Evolutionary conservation across 2,888 invertebrate genomes (phyloP), one percentile per base, ranked within the genome.

Genomic region (Lampropteryx suffumata): DNA sequence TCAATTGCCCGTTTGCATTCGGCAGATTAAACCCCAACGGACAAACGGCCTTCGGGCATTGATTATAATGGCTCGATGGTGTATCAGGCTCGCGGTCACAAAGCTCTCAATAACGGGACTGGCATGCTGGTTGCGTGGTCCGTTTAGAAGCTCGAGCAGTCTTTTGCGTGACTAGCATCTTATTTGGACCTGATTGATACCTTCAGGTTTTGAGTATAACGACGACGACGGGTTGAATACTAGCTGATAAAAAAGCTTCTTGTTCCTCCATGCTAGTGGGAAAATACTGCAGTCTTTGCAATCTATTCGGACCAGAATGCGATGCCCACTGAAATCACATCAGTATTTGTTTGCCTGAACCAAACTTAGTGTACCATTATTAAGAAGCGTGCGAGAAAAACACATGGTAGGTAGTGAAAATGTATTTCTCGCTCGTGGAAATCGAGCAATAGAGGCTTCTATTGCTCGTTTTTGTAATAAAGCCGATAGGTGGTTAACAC

Each of bases 1-100:
- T 55, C 57, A 56, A 64, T 64, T 55, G 57, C 34, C 44, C 33
- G 50, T 49, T 59, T 52, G 57, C 58, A 55, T 59, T 55, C 48
- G 55, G 57, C 55, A 48, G 54, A 59, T 60, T 55, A 59, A 57
- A 50, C 48, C 50, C 40, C 54, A 41, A 48, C 9, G 49, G 52
- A 50, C 35, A 54, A 59, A 63, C 51, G 48, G 55, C 40, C 40
- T 47, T 43, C 48, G 56, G 54, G 40, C 46, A 57, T 61, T 55
- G 57, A 59, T 57, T 59, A 46, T 53, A 55, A 57, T 57, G 39
- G 45, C 13, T 40, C 30, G 39, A 55, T 55, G 50, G 50, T 39
- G 27, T 32, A 47, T 36, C 35, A 44, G 28, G 21, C 27, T 33
- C 21, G 26, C 33, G 26, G 24, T 8, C 29, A 30, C 44, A 34